phyloP scores from a whole-genome alignment of 2,797 vertebrate genomes.

The Rousettus madagascariensis region DNA sequence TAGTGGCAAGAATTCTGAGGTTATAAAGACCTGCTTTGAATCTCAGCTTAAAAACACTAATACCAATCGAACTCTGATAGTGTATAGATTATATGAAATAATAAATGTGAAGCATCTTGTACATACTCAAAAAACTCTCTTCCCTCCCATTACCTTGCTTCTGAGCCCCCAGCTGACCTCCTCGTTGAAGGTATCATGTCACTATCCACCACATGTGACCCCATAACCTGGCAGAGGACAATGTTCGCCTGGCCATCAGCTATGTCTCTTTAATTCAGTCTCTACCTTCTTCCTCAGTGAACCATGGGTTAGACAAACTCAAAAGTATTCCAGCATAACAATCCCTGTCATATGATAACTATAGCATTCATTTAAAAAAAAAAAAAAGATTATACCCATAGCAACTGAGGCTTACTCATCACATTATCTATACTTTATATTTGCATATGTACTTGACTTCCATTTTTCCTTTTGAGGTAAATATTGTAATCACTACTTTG shows the following conservation, averaged over 20 bases:
- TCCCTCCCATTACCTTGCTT: not conserved
- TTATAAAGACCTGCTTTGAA: not conserved
- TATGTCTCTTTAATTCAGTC: not conserved
- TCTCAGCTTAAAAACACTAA: not conserved
- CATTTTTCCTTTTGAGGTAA: constrained; percentile 14
- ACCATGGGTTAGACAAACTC: not conserved
- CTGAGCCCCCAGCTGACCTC: not conserved
- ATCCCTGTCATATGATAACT: not conserved
- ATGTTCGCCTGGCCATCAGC: not conserved
- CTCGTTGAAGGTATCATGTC: not conserved
- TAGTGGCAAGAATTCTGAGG: not conserved
- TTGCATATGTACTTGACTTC: not conserved
- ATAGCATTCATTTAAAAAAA: not conserved
- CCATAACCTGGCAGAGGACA: not conserved
- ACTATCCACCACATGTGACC: not conserved
- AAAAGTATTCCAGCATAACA: not conserved
- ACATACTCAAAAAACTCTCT: not conserved
- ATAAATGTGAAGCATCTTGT: not conserved
- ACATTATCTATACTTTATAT: not conserved
- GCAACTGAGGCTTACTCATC: not conserved
- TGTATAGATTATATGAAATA: not conserved
- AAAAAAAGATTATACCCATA: not conserved
- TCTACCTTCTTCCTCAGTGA: not conserved
- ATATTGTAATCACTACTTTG: not conserved
- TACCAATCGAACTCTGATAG: not conserved